Percentiles rank a stretch among this genome's conserved stretches.
These are phyloP conservation scores for Oreohelix idahoensis DNA, from an alignment of 1,140 invertebrate genomes.

Conservation along the genomic window DNA sequence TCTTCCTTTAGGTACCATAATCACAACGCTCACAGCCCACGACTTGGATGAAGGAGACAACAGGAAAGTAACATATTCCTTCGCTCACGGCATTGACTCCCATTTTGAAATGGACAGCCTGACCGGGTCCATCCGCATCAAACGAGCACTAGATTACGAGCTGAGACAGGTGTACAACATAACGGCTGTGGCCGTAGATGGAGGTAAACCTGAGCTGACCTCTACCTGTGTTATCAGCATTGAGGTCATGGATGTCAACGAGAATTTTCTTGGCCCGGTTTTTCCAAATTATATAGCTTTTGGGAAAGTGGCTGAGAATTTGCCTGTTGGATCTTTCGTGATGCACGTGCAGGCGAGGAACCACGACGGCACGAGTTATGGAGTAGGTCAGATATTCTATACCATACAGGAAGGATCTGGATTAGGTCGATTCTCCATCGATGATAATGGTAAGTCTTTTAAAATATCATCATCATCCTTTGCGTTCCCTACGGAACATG, in stretches of 20 bases:
- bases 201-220: constrained; percentile 70
- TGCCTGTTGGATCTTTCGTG: constrained; percentile 83
- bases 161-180: constrained; percentile 88
- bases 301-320: constrained; percentile 76
- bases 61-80: constrained; percentile 81
- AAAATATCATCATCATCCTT: too few species aligned
- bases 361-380: constrained; percentile 77
- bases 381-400: constrained; percentile 83
- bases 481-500: too few species aligned
- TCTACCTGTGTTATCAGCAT: constrained; percentile 76
- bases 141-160: constrained; percentile 87
- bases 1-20: constrained; percentile 87
- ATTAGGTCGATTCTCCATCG: constrained; percentile 91
- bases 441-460: constrained; percentile 85
- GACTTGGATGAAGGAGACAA: constrained; percentile 89
- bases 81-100: constrained; percentile 78
- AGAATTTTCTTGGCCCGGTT: constrained; percentile 87
- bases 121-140: constrained; percentile 87
- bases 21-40: constrained; percentile 87
- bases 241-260: constrained; percentile 93
- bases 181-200: constrained; percentile 87
- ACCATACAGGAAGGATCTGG: constrained; percentile 91
- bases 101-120: constrained; percentile 84
- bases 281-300: constrained; percentile 83
- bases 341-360: constrained; percentile 82